Evolutionary conservation across 2,797 vertebrate genomes (phyloP).

Genomic region (Triplophysa yarkandensis): DNA sequence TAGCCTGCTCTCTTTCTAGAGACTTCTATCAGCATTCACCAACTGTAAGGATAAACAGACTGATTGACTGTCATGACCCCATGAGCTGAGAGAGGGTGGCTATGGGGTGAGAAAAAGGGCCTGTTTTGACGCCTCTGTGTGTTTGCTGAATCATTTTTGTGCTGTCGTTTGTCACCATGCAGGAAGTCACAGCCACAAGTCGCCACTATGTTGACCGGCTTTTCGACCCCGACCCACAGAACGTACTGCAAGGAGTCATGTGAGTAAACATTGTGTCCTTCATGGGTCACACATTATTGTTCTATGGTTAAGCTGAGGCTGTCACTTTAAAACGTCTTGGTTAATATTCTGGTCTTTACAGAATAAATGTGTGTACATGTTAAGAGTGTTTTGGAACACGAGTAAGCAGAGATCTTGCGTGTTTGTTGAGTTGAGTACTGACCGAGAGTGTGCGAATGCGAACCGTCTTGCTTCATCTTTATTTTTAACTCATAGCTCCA

Average conservation of each 20-base stretch:
- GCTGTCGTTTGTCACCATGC: constrained; percentile 63
- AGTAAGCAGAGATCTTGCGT: constrained; percentile 33
- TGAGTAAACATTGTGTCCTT: constrained; percentile 76
- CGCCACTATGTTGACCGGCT: constrained; percentile 99
- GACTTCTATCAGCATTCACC: constrained; percentile 5
- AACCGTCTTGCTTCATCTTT: constrained; percentile 62
- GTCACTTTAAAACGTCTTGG: background rate
- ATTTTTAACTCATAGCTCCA: constrained; percentile 73
- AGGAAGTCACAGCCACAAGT: constrained; percentile 98
- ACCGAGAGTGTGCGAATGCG: background rate
- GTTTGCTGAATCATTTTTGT: constrained; percentile 40
- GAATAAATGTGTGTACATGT: background rate
- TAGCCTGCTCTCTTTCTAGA: constrained; percentile 16
- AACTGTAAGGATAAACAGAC: constrained; percentile 37
- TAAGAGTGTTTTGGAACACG: constrained; percentile 17
- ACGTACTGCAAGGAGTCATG: constrained; percentile 99
- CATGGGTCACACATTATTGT: background rate
- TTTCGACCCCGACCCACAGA: constrained; percentile 98
- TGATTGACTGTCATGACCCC: constrained; percentile 2
- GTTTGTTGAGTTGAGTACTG: constrained; percentile 16
- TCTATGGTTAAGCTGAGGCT: background rate
- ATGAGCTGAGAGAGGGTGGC: constrained; percentile 10
- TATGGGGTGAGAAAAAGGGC: constrained; percentile 5
- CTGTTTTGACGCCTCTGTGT: constrained; percentile 11
- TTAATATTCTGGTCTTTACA: background rate